Conservation (phyloP, 2,888 invertebrate genomes). For the Podotricha telesiphe region DNA sequence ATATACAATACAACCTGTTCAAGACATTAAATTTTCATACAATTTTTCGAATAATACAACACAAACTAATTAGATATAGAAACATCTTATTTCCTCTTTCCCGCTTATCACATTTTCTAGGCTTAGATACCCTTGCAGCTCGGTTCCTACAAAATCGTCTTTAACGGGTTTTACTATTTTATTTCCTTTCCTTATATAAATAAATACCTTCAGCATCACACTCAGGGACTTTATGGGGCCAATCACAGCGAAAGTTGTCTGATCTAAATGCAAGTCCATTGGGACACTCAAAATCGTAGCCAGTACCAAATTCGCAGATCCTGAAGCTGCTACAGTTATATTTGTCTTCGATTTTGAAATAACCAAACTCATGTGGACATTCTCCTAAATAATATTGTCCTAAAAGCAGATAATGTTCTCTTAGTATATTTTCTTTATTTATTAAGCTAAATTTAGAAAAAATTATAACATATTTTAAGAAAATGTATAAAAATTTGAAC, state of each 20-base stretch:
- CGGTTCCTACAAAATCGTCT: too few species aligned
- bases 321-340: conserved; percentile 20
- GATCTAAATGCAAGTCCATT: conserved; percentile 92
- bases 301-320: conserved; percentile 59
- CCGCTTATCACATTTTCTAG: too few species aligned
- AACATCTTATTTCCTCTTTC: too few species aligned
- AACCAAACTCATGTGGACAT: conserved; percentile 13
- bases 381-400: not conserved
- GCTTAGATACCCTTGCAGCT: too few species aligned
- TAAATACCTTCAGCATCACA: conserved; percentile 90
- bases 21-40: too few species aligned
- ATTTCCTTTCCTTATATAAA: not conserved
- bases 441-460: not conserved
- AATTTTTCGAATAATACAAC: too few species aligned
- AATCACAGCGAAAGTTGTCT: conserved; percentile 91
- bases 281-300: conserved; percentile 89
- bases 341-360: conserved; percentile 18
- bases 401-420: not conserved
- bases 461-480: not conserved
- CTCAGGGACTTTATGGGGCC: conserved; percentile 92
- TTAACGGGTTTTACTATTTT: too few species aligned
- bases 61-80: too few species aligned
- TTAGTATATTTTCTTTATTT: not conserved
- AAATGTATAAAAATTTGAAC: too few species aligned
- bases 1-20: not conserved